Evolutionary conservation across 37 sponge, comb jelly and placozoan genomes (phyloP).

Genomic region (Petrosia ficiformis): DNA sequence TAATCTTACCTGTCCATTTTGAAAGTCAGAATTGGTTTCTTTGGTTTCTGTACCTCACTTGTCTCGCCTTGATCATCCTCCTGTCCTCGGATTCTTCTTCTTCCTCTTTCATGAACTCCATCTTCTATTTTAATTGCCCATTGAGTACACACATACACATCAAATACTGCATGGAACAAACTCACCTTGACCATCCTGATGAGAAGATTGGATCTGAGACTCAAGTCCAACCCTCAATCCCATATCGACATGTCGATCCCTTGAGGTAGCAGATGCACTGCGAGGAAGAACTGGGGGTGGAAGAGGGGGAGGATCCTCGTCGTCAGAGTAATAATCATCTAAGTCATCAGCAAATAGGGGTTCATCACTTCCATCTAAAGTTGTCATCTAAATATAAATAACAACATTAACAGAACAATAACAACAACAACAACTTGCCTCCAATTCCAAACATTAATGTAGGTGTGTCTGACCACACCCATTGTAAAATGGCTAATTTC

Average conservation of each 20-base stretch:
- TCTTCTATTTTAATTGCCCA: background rate
- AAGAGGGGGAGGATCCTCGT: conserved; percentile 63
- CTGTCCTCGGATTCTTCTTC: no score
- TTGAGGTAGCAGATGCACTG: background rate
- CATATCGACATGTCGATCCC: background rate
- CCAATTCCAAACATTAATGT: background rate
- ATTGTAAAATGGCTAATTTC: conserved; percentile 69
- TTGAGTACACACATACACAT: background rate
- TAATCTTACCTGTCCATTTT: conserved; percentile 39
- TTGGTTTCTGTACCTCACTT: background rate
- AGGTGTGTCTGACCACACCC: background rate
- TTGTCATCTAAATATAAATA: background rate
- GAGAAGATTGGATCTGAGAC: no score
- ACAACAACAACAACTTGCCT: background rate
- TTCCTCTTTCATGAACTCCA: background rate
- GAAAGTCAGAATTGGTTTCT: conserved; percentile 53
- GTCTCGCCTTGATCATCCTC: background rate
- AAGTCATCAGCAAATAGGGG: conserved; percentile 84
- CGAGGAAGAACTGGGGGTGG: conserved; percentile 64
- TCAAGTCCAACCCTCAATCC: background rate
- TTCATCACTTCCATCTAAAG: conserved; percentile 48
- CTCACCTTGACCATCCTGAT: background rate
- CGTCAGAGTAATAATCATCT: conserved; percentile 20
- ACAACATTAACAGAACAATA: background rate
- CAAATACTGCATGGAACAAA: background rate